Evolutionary conservation across 2,888 invertebrate species (phyloP).

Genomic region (Nephrotoma guestfalica): DNA sequence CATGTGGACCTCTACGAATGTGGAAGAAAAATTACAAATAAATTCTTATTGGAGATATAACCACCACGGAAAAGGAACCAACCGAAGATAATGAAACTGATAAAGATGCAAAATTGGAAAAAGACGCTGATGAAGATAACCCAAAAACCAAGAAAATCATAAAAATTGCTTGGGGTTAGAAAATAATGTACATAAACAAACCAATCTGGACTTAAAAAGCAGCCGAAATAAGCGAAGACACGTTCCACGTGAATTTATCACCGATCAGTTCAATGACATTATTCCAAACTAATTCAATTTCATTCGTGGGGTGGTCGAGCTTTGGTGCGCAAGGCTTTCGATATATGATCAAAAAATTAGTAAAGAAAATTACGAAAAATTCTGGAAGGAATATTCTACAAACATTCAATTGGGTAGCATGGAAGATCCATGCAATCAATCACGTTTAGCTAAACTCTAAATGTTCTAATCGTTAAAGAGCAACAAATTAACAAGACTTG

Average conservation of each 20-base stretch:
- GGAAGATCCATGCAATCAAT: slow-evolving; percentile 94
- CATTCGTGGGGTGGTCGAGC: slow-evolving; percentile 94
- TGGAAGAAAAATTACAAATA: slow-evolving; percentile 64
- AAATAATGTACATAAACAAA: slow-evolving; percentile 89
- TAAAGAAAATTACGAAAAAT: slow-evolving; percentile 74
- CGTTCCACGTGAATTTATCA: slow-evolving; percentile 96
- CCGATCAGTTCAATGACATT: slow-evolving; percentile 98
- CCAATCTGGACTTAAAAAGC: slow-evolving; percentile 97
- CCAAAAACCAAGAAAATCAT: slow-evolving; percentile 78
- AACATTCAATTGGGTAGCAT: slow-evolving; percentile 94
- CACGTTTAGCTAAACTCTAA: slow-evolving; percentile 86
- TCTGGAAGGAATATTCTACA: slow-evolving; percentile 99
- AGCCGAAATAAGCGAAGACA: slow-evolving; percentile 72
- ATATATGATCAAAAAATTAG: slow-evolving; percentile 97
- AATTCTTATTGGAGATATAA: slow-evolving; percentile 45
- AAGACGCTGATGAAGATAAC: slow-evolving; percentile 52
- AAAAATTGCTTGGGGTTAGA: slow-evolving; percentile 98
- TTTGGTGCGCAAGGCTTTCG: slow-evolving; percentile 91
- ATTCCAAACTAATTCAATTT: slow-evolving; percentile 96
- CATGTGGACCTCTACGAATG: slow-evolving; percentile 70
- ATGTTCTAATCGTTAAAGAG: slow-evolving; percentile 73
- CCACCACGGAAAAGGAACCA: slow-evolving; percentile 22
- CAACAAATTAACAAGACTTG: slow-evolving; percentile 53
- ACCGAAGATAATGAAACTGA: slow-evolving; percentile 38
- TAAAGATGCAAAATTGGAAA: slow-evolving; percentile 47